Conservation (phyloP, 53 echinoderm and acorn worm species). For the Apostichopus leukothele region DNA sequence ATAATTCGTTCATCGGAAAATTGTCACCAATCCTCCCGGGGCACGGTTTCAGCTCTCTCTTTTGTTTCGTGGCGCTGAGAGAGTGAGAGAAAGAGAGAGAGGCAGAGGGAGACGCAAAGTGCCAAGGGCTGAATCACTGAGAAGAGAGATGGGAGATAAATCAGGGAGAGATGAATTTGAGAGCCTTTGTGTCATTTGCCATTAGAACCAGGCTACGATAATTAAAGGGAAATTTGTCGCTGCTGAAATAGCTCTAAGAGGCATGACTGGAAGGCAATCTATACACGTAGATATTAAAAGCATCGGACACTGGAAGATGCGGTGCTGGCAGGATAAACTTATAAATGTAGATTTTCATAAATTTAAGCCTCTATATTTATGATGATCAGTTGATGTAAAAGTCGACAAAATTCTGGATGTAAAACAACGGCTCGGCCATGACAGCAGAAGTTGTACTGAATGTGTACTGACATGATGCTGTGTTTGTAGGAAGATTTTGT, state of each 20-base stretch:
- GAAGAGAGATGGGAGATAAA: constrained; percentile 13
- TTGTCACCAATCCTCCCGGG: constrained; percentile 24
- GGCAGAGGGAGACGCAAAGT: background rate
- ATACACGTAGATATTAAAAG: too few species aligned
- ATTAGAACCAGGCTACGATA: constrained; percentile 30
- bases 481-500: too few species aligned
- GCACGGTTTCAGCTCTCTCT: constrained; percentile 5
- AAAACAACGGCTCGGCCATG: too few species aligned
- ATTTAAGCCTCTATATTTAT: too few species aligned
- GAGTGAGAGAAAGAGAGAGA: background rate
- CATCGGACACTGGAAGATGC: too few species aligned
- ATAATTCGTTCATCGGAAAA: constrained; percentile 39
- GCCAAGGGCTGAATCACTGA: constrained; percentile 23
- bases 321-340: too few species aligned
- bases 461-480: too few species aligned
- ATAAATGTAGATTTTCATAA: too few species aligned
- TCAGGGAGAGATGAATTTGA: background rate
- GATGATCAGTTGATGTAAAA: too few species aligned
- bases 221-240: constrained; percentile 38
- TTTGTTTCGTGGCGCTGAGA: constrained; percentile 3
- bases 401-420: too few species aligned
- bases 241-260: background rate
- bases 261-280: background rate
- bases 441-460: too few species aligned
- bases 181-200: constrained; percentile 29